Conservation (phyloP, 1,140 invertebrate genomes). For the Drosophila hydei region DNA sequence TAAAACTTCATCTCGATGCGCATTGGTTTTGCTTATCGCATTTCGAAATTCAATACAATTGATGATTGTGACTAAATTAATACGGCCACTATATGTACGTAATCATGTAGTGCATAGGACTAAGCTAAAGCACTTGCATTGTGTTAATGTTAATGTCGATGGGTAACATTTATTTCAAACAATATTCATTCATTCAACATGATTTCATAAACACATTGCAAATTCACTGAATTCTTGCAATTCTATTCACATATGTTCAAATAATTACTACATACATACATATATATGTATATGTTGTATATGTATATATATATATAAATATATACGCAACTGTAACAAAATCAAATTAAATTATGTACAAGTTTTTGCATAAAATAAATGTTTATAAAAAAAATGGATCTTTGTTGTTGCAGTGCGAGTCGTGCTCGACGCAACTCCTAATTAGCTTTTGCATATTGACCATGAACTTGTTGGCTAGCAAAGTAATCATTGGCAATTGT, state of each 20-base stretch:
- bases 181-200: constrained; percentile 43
- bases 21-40: constrained; percentile 30
- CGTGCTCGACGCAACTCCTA: too few species aligned
- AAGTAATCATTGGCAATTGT: too few species aligned
- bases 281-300: too few species aligned
- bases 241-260: constrained; percentile 47
- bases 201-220: constrained; percentile 14
- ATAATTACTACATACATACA: constrained; percentile 31
- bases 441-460: too few species aligned
- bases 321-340: constrained; percentile 51
- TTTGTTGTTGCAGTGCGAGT: too few species aligned
- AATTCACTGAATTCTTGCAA: constrained; percentile 28
- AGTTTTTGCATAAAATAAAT: constrained; percentile 78
- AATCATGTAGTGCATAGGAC: constrained; percentile 29
- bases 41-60: constrained; percentile 50
- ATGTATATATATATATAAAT: constrained; percentile 6
- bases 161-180: constrained; percentile 39
- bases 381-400: constrained; percentile 65
- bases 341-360: constrained; percentile 61
- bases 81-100: constrained; percentile 12
- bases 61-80: constrained; percentile 48
- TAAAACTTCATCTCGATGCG: constrained; percentile 40
- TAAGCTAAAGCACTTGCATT: constrained; percentile 50
- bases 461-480: too few species aligned
- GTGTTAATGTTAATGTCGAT: constrained; percentile 25